Evolutionary conservation across 2,888 invertebrate genomes (phyloP).

Genomic region (Tetragonisca angustula): DNA sequence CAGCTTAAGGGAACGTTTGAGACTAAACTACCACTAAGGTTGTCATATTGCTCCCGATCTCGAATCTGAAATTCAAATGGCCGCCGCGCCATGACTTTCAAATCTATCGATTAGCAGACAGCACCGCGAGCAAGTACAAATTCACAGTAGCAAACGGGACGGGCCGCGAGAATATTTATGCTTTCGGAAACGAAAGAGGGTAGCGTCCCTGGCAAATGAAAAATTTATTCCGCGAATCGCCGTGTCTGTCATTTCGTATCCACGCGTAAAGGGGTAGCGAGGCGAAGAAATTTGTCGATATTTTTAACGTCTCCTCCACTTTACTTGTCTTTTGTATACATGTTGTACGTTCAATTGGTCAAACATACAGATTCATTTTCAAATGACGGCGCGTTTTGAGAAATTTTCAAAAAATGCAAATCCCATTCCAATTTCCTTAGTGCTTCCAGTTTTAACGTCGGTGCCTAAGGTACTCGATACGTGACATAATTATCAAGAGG

Average conservation of each 20-base stretch:
- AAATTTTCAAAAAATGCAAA: too few species aligned
- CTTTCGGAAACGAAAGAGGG: slow-evolving; percentile 44
- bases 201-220: slow-evolving; percentile 49
- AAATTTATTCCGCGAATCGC: slow-evolving; percentile 46
- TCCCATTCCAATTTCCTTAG: too few species aligned
- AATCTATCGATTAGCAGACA: slow-evolving; percentile 73
- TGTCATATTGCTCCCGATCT: slow-evolving; percentile 72
- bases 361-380: neutral
- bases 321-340: neutral
- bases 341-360: neutral
- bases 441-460: too few species aligned
- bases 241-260: slow-evolving; percentile 38
- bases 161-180: slow-evolving; percentile 64
- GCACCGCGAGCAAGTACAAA: slow-evolving; percentile 66
- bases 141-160: slow-evolving; percentile 59
- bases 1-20: slow-evolving; percentile 55
- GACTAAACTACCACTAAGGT: slow-evolving; percentile 66
- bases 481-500: neutral
- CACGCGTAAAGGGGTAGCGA: too few species aligned
- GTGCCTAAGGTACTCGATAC: too few species aligned
- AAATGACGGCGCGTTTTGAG: too few species aligned
- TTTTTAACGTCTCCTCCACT: too few species aligned
- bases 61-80: slow-evolving; percentile 72
- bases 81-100: slow-evolving; percentile 71
- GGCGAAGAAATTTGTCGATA: neutral